These are phyloP conservation scores for Zoanthus gigantus DNA, from an alignment of 92 coral and sea anemone species.

Conservation along the genomic window DNA sequence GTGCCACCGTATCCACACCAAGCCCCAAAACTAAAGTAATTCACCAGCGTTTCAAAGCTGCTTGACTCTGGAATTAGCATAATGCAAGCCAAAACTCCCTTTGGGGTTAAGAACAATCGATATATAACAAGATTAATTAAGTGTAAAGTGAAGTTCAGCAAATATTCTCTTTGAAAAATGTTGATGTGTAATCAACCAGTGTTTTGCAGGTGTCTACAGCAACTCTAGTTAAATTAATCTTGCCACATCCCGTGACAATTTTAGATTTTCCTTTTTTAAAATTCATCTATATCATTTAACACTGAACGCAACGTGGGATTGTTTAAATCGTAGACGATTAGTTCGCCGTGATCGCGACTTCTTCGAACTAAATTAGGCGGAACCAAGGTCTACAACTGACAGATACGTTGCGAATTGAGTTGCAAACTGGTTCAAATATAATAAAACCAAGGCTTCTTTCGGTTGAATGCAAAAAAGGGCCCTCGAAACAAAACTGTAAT, in stretches of 20 bases:
- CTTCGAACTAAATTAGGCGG: background rate
- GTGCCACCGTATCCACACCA: constrained; percentile 95
- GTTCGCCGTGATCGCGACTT: background rate
- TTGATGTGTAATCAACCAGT: background rate
- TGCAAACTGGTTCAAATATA: background rate
- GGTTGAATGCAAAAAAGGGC: too few species aligned
- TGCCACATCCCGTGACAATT: background rate
- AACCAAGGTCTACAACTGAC: background rate
- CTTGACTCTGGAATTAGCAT: constrained; percentile 95
- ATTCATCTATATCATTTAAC: background rate
- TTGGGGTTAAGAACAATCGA: background rate
- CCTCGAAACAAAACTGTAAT: too few species aligned
- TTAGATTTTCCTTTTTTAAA: background rate
- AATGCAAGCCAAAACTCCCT: constrained; percentile 94
- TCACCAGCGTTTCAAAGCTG: constrained; percentile 85
- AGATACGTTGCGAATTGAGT: background rate
- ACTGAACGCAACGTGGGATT: background rate
- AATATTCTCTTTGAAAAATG: too few species aligned
- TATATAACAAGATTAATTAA: too few species aligned
- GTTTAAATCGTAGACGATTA: background rate
- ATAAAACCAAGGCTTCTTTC: background rate
- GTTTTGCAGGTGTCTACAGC: background rate
- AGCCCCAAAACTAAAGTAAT: constrained; percentile 96
- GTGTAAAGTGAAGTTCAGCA: too few species aligned
- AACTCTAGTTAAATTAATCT: background rate